Percentiles rank a stretch among this genome's conserved stretches.
Evolutionary conservation across 2,797 vertebrate species (phyloP).

Genomic region (Semotilus atromaculatus): DNA sequence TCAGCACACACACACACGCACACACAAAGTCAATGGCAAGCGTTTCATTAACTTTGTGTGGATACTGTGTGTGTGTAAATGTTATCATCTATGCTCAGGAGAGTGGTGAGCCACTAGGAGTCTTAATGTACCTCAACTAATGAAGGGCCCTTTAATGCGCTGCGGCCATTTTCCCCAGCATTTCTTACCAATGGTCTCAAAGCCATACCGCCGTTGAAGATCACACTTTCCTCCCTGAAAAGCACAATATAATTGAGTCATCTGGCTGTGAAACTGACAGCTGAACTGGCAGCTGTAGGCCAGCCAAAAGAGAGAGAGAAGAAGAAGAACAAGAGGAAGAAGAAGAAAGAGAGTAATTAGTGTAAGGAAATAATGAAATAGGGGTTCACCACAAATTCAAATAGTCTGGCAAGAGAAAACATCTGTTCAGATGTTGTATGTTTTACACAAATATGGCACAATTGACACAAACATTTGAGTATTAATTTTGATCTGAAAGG

Average conservation of each 20-base stretch:
- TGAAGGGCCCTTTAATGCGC: conserved; percentile 57
- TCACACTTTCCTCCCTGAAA: conserved; percentile 37
- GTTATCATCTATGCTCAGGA: conserved; percentile 45
- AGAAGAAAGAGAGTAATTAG: conserved; percentile 53
- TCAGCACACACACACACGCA: background rate
- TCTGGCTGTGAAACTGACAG: conserved; percentile 65
- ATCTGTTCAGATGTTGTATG: background rate
- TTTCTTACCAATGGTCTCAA: conserved; percentile 57
- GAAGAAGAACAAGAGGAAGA: background rate
- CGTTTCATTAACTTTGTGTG: conserved; percentile 46
- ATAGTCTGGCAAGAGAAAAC: conserved; percentile 54
- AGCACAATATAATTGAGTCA: conserved; percentile 62
- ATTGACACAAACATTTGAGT: background rate
- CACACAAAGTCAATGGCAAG: conserved; percentile 37
- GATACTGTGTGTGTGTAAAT: conserved; percentile 34
- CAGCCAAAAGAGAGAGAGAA: conserved; percentile 49
- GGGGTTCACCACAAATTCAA: conserved; percentile 53
- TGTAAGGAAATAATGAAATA: conserved; percentile 62
- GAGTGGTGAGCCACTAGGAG: conserved; percentile 44
- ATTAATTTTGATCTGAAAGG: background rate
- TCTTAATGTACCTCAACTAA: conserved; percentile 63
- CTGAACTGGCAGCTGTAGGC: conserved; percentile 56
- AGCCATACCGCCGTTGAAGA: conserved; percentile 38
- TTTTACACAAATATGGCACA: background rate
- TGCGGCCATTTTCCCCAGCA: conserved; percentile 54